Conservation (phyloP, 2,113 vertebrate species). For the Delphinus delphis region DNA sequence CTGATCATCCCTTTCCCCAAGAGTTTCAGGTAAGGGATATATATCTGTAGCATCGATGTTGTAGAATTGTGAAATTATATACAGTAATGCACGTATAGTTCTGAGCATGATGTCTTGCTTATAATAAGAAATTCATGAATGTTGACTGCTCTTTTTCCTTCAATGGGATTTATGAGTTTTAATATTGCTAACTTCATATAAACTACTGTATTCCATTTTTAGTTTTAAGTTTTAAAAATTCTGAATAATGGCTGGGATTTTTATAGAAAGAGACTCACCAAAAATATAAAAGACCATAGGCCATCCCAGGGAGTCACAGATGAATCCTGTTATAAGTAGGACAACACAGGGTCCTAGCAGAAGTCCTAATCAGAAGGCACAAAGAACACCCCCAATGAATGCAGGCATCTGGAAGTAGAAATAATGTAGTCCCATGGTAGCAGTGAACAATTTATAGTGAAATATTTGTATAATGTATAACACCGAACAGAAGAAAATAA, state of each 20-base stretch:
- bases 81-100: background rate
- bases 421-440: too few relatives aligned
- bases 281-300: conserved; percentile 88
- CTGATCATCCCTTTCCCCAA: background rate
- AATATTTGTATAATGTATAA: background rate
- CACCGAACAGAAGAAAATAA: background rate
- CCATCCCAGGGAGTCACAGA: conserved; percentile 87
- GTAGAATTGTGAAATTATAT: background rate
- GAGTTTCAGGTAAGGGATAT: background rate
- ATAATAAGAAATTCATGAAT: background rate
- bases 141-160: background rate
- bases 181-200: background rate
- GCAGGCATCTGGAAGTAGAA: background rate
- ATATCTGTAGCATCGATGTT: background rate
- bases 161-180: background rate
- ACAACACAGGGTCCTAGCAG: conserved; percentile 85
- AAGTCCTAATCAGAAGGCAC: conserved; percentile 55
- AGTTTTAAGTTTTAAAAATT: background rate
- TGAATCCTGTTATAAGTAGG: conserved; percentile 84
- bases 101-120: background rate
- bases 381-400: background rate
- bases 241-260: background rate
- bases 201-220: background rate
- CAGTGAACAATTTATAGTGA: background rate
- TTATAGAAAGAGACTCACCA: conserved; percentile 80